Conservation (phyloP, 2,888 invertebrate species). For the Drosophila atroscutellata region DNA sequence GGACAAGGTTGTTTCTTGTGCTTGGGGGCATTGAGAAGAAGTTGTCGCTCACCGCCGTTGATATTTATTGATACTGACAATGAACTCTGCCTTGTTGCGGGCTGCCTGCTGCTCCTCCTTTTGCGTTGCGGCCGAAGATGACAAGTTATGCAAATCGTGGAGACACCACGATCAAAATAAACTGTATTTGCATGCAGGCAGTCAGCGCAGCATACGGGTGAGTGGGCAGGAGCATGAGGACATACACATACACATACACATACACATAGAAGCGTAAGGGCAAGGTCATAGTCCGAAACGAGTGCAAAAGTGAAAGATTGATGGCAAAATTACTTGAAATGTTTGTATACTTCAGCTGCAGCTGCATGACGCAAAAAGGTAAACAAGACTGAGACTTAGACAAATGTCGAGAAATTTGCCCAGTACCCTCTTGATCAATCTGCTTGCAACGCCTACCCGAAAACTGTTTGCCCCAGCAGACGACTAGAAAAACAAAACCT, state of each 20-base stretch:
- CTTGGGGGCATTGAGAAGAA: conserved; percentile 52
- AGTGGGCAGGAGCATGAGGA: conserved; percentile 64
- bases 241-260: neutral
- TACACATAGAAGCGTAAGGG: conserved; percentile 7
- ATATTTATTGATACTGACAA: conserved; percentile 81
- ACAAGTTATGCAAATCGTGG: conserved; percentile 80
- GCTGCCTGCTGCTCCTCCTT: conserved; percentile 6
- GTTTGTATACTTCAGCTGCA: conserved; percentile 35
- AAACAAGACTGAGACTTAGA: conserved; percentile 62
- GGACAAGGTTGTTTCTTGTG: conserved; percentile 1
- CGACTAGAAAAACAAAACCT: conserved; percentile 49
- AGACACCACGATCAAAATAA: conserved; percentile 80
- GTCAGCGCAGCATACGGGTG: conserved; percentile 48
- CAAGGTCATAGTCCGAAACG: conserved; percentile 66
- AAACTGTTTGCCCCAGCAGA: conserved; percentile 42
- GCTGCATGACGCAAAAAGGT: conserved; percentile 54
- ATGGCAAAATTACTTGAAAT: conserved; percentile 82
- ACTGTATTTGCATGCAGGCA: conserved; percentile 58
- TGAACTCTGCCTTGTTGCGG: conserved; percentile 58
- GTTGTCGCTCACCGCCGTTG: conserved; percentile 74
- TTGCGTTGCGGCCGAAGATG: conserved; percentile 55
- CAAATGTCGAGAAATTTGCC: conserved; percentile 60
- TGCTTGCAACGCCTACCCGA: conserved; percentile 77
- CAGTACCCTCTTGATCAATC: conserved; percentile 69
- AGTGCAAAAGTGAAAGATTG: conserved; percentile 82